Evolutionary conservation across 2,113 vertebrate genomes (phyloP).

Genomic region (Myxocyprinus asiaticus): DNA sequence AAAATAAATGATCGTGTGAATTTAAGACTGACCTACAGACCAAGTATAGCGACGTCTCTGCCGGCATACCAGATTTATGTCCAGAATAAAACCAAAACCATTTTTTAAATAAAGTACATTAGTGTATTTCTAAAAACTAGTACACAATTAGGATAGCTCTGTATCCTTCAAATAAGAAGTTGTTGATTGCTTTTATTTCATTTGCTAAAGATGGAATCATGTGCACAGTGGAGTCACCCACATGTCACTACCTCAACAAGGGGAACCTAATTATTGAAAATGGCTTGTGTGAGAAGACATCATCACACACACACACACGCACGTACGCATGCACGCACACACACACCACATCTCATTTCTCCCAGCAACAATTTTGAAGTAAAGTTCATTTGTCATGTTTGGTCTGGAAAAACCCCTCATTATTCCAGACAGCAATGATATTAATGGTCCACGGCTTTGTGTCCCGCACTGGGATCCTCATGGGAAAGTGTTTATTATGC

Average conservation of each 20-base stretch:
- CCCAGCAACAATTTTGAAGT: constrained; percentile 5
- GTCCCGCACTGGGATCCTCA: constrained; percentile 24
- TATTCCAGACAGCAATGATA: constrained; percentile 45
- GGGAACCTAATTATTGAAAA: constrained; percentile 1
- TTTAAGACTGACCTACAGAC: too few relatives aligned
- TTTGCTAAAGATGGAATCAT: neutral
- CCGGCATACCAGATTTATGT: too few relatives aligned
- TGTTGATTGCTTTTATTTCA: neutral
- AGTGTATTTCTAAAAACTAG: too few relatives aligned
- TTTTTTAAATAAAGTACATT: too few relatives aligned
- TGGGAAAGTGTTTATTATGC: constrained; percentile 22
- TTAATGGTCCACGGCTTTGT: constrained; percentile 39
- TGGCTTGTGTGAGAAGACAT: neutral
- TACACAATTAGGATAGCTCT: too few relatives aligned
- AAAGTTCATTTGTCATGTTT: constrained; percentile 36
- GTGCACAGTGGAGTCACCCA: neutral
- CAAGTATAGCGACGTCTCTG: too few relatives aligned
- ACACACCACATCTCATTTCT: neutral
- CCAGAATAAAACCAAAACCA: too few relatives aligned
- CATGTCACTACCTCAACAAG: neutral
- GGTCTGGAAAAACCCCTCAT: constrained; percentile 31
- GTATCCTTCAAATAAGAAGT: neutral
- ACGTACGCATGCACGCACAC: neutral
- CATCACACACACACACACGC: constrained; percentile 19
- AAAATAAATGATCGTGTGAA: too few relatives aligned